Evolutionary conservation across 2,797 vertebrate species (phyloP).

Genomic region (Champsocephalus esox): DNA sequence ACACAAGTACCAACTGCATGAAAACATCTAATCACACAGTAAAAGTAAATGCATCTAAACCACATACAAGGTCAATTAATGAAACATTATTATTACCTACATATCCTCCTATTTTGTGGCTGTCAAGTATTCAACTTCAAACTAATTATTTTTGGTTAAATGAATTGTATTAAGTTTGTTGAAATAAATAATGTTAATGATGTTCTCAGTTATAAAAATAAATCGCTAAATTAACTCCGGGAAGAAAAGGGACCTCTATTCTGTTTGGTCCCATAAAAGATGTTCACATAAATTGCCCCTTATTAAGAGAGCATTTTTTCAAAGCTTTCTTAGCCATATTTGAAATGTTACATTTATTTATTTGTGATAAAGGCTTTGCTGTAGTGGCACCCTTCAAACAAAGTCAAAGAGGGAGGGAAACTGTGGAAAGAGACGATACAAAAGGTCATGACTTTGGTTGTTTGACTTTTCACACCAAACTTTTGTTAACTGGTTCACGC

Average conservation of each 20-base stretch:
- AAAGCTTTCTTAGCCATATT: background rate
- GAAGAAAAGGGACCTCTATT: background rate
- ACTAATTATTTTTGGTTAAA: background rate
- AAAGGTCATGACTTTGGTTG: slow-evolving; percentile 62
- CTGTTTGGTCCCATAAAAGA: background rate
- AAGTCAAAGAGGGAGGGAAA: slow-evolving; percentile 31
- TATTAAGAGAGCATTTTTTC: background rate
- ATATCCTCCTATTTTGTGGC: background rate
- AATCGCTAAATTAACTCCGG: too few species aligned
- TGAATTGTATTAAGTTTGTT: background rate
- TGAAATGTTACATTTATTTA: background rate
- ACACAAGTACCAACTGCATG: slow-evolving; percentile 15
- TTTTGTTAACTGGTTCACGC: slow-evolving; percentile 54
- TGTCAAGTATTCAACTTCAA: background rate
- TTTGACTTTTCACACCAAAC: slow-evolving; percentile 45
- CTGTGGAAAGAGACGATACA: slow-evolving; percentile 19
- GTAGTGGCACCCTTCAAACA: slow-evolving; percentile 25
- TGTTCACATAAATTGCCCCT: background rate
- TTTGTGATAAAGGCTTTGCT: background rate
- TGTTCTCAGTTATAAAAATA: background rate
- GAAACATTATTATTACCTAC: background rate
- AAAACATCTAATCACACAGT: slow-evolving; percentile 25
- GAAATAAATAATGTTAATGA: background rate
- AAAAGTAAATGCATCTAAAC: slow-evolving; percentile 8
- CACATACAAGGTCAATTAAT: slow-evolving; percentile 8